These are phyloP conservation scores for Pygocentrus nattereri DNA, from an alignment of 2,797 vertebrate species.

Conservation along the genomic window DNA sequence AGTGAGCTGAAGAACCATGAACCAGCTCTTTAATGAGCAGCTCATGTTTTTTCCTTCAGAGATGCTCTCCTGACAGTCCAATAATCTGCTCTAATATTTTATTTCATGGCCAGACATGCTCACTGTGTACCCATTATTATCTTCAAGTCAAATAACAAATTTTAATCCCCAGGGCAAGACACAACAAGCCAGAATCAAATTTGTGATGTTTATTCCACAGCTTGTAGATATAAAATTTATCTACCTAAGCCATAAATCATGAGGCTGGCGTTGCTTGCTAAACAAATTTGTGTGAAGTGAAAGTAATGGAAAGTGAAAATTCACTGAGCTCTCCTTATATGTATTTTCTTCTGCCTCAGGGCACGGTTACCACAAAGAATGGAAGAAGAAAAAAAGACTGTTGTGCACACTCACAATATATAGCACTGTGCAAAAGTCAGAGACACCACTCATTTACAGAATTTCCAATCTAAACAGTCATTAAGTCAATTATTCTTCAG, in stretches of 20 bases:
- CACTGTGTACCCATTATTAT: slow-evolving; percentile 47
- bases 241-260: slow-evolving; percentile 60
- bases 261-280: slow-evolving; percentile 31
- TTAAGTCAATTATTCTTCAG: too few species aligned
- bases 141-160: slow-evolving; percentile 57
- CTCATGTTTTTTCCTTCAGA: slow-evolving; percentile 23
- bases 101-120: slow-evolving; percentile 54
- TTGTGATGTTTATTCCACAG: slow-evolving; percentile 54
- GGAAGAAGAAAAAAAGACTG: slow-evolving; percentile 3
- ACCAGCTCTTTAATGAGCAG: slow-evolving; percentile 32
- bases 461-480: too few species aligned
- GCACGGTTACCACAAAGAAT: slow-evolving; percentile 28
- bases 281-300: slow-evolving; percentile 40
- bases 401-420: slow-evolving; percentile 1
- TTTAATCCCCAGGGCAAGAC: slow-evolving; percentile 48
- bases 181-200: slow-evolving; percentile 58
- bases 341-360: slow-evolving; percentile 36
- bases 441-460: too few species aligned
- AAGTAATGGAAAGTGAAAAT: slow-evolving; percentile 51
- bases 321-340: slow-evolving; percentile 40
- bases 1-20: slow-evolving; percentile 16
- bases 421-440: not conserved
- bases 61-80: slow-evolving; percentile 37
- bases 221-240: slow-evolving; percentile 59
- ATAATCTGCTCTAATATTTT: slow-evolving; percentile 52